Percentiles rank a stretch among this genome's conserved stretches.
phyloP scores from a whole-genome alignment of 1,140 invertebrate genomes.

The Marisa cornuarietis region DNA sequence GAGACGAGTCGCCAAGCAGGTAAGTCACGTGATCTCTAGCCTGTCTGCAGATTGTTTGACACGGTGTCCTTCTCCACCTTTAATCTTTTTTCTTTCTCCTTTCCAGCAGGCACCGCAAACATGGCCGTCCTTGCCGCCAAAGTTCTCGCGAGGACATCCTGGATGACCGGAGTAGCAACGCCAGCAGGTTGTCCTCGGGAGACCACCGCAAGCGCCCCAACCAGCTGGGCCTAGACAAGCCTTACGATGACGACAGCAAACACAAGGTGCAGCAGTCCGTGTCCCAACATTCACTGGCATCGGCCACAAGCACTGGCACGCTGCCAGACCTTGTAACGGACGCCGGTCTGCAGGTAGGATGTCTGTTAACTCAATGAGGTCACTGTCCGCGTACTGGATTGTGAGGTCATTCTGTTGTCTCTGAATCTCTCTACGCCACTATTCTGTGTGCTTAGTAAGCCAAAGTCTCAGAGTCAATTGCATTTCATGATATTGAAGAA shows the following conservation, averaged over 20 bases:
- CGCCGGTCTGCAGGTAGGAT: constrained; percentile 18
- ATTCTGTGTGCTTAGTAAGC: no score
- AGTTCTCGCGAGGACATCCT: constrained; percentile 55
- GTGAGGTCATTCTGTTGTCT: no score
- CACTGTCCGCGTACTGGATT: background rate
- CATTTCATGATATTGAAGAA: background rate
- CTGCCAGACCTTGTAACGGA: constrained; percentile 55
- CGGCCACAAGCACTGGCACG: constrained; percentile 33
- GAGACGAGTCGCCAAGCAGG: constrained; percentile 59
- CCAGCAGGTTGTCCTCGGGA: constrained; percentile 15
- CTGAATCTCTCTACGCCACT: no score
- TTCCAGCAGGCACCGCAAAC: constrained; percentile 27
- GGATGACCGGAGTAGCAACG: constrained; percentile 34
- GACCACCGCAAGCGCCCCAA: constrained; percentile 34
- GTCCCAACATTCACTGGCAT: constrained; percentile 42
- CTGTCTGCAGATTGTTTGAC: background rate
- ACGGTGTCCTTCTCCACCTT: no score
- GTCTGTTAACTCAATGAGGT: no score
- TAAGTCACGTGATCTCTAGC: background rate
- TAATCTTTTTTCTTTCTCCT: no score
- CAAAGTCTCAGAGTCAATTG: no score
- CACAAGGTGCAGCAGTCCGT: constrained; percentile 30
- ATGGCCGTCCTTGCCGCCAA: constrained; percentile 44
- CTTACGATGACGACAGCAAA: constrained; percentile 20
- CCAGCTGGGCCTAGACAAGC: constrained; percentile 48